Base-by-base conservation (phyloP, 2,888 invertebrate genomes). In the Andrena marginata region DNA sequence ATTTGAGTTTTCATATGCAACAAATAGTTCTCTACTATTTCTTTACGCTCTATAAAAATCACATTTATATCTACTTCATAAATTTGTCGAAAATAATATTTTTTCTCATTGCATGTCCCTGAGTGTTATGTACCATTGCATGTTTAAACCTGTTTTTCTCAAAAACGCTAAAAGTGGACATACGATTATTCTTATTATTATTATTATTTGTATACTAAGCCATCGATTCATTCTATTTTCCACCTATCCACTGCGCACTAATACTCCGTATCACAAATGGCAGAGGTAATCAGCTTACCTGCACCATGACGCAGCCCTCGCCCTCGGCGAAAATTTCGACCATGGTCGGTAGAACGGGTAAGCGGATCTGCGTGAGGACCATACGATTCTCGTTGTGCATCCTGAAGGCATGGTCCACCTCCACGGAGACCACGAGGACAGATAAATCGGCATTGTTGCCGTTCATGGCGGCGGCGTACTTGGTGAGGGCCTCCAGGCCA, bases 401-500 rank as follows among this genome's bases (percentile, higher is more conserved):
- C 74, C 92, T 92, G 76, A 95, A 94, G 2, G 93, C 91, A 16
- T 94, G 92, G 56, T 94, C 94, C 31, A 95, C 91, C 23, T 94
- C 93, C 2, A 91, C 91, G 1, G 94, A 94, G 1, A 94, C 93
- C 2, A 96, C 90, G n/a, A 94, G 90, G 8, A 96, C 91, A 31
- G 94, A 93, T 10, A 95, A 87, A 85, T 95, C 94, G 1, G 95
- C 93, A 6, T 94, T 90, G 64, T 94, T 94, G 16, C 92, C 92
- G 3, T 90, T 87, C 75, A 95, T 93, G 0, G 94, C 91, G 2
- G 93, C 90, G 2, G 95, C 95, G 89, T 95, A 96, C 87, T 95
- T 95, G 0, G 96, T 94, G 13, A 96, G 90, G 0, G 96, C 96
- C 86, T 96, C 96, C 23, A 96, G 93, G 5, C 95, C 96, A 13